Evolutionary conservation across 2,888 invertebrate genomes (phyloP), one percentile per base, ranked within the genome.

Genomic region (Parnassius mnemosyne): DNA sequence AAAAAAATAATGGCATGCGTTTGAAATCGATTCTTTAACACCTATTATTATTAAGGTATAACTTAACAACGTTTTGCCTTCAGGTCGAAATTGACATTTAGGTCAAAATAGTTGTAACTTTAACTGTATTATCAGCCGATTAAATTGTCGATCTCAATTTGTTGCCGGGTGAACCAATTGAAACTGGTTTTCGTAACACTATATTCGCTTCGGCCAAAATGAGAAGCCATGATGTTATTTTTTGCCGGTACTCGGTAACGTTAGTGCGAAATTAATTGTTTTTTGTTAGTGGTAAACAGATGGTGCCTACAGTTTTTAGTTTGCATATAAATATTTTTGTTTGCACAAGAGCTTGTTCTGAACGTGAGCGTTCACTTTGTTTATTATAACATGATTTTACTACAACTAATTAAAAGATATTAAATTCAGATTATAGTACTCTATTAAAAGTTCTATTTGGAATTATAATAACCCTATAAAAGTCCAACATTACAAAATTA

Each of bases 201-300:
- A 13, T 47, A n/a, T 41, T 46, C 34, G 54, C 61, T 62, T 63
- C 49, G 62, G 61, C 54, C 74, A 71, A 79, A 81, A 77, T 76
- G 74, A 71, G 72, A 75, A 71, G 77, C 87, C 89, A 86, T 85
- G 84, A 87, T 85, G 88, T 84, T 72, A 74, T 81, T 89, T 87
- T 87, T 85, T 85, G 84, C 78, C 64, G 71, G 71, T 71, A 73
- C 77, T 77, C 74, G 64, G 80, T 75, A 78, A 81, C 75, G 79
- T 79, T 84, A 81, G 84, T 83, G 82, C 71, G 79, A 84, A 79
- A 82, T 82, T 81, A 80, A 81, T 81, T 78, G 79, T 77, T 87
- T 87, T 88, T 89, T 88, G 83, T 84, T 80, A 75, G 75, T 70
- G 77, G 70, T 80, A 79, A 76, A 78, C 82, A 83, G 80, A 83